phyloP scores from a whole-genome alignment of 2,113 vertebrate species.

The Paramisgurnus dabryanus region DNA sequence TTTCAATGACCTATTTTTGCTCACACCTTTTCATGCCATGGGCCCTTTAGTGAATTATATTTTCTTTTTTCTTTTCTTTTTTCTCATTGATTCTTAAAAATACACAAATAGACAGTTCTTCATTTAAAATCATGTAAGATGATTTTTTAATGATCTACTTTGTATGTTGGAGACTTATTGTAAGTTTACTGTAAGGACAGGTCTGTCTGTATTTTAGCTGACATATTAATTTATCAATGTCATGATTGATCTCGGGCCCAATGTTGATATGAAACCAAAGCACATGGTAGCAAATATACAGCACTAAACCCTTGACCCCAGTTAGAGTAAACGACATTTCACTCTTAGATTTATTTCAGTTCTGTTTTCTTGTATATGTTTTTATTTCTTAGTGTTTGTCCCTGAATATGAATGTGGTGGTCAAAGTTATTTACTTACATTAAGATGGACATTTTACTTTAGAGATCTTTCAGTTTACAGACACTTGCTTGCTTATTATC shows the following conservation, averaged over 20 bases:
- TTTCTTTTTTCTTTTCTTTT: too few relatives aligned
- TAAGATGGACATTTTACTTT: background rate
- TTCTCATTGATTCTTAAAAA: too few relatives aligned
- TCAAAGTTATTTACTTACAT: background rate
- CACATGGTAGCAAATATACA: slow-evolving; percentile 23
- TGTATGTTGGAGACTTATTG: background rate
- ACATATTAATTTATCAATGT: background rate
- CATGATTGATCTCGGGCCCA: slow-evolving; percentile 44
- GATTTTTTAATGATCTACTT: background rate
- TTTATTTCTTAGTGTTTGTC: slow-evolving; percentile 12
- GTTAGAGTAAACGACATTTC: background rate
- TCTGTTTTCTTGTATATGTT: slow-evolving; percentile 20
- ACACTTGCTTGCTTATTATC: background rate
- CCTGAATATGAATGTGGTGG: background rate
- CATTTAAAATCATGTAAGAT: background rate
- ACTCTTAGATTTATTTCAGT: slow-evolving; percentile 34
- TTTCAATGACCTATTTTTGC: too few relatives aligned
- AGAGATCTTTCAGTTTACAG: background rate
- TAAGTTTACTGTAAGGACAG: background rate
- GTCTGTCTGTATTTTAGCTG: background rate
- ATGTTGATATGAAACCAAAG: slow-evolving; percentile 55
- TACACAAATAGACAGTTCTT: background rate
- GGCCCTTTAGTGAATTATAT: too few relatives aligned
- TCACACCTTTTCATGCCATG: too few relatives aligned
- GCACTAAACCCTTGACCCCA: slow-evolving; percentile 4